phyloP scores from a whole-genome alignment of 2,888 invertebrate species.

The Oegoconia quadripuncta region DNA sequence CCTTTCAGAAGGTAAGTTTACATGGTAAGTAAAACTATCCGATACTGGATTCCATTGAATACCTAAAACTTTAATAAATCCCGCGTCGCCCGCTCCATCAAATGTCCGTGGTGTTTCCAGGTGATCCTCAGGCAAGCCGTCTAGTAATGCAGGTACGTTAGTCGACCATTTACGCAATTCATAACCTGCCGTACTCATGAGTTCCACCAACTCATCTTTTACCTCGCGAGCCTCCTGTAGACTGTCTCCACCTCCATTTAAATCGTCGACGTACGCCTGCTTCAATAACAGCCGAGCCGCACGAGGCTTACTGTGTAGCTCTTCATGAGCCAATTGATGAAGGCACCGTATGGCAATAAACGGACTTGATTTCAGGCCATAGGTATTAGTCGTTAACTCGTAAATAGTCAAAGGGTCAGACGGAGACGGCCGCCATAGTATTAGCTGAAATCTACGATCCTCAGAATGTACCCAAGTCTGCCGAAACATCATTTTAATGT shows the following conservation, averaged over 20 bases:
- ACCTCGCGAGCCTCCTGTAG: background rate
- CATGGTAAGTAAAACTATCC: too few species aligned
- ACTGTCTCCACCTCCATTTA: background rate
- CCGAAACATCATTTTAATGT: too few species aligned
- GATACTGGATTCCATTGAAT: slow-evolving; percentile 2
- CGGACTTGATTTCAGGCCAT: slow-evolving; percentile 10
- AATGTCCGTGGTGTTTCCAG: background rate
- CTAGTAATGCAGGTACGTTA: background rate
- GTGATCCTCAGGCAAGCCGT: background rate
- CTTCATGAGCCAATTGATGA: background rate
- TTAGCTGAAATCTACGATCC: too few species aligned
- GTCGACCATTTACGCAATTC: slow-evolving; percentile 1
- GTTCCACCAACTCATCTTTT: background rate
- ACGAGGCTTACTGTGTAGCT: too few species aligned
- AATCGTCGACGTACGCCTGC: background rate
- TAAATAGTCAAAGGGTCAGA: too few species aligned
- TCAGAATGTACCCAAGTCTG: too few species aligned
- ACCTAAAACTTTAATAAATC: background rate
- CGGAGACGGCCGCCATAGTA: too few species aligned
- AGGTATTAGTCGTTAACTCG: slow-evolving; percentile 16
- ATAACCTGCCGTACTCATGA: background rate
- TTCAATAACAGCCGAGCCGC: too few species aligned
- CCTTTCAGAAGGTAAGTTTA: background rate
- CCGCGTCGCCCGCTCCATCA: too few species aligned
- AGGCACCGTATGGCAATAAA: background rate